These are phyloP conservation scores for Aplidium turbinatum DNA, from an alignment of 23 tunicate species.

Conservation along the genomic window DNA sequence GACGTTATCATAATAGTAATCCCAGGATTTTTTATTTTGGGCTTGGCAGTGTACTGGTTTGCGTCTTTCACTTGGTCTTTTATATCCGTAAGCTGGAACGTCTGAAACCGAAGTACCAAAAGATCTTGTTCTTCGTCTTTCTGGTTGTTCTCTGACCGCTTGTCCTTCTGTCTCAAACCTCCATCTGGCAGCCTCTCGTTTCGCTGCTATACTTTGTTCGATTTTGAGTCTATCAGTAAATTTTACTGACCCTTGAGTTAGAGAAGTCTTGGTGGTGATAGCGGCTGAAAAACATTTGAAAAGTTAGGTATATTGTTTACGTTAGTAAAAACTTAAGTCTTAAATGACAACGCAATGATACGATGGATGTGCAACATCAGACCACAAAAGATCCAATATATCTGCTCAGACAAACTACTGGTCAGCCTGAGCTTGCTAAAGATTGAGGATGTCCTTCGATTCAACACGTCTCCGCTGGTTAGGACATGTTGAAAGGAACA, in stretches of 20 bases:
- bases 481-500: too few species aligned
- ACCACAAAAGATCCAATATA: too few species aligned
- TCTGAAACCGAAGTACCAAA: constrained; percentile 5
- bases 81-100: constrained; percentile 21
- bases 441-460: too few species aligned
- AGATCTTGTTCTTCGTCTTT: background rate
- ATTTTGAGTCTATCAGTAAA: constrained; percentile 8
- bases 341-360: too few species aligned
- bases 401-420: too few species aligned
- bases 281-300: constrained; percentile 47
- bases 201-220: constrained; percentile 17
- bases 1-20: constrained; percentile 19
- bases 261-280: constrained; percentile 25
- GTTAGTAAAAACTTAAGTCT: too few species aligned
- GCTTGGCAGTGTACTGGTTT: background rate
- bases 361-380: too few species aligned
- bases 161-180: constrained; percentile 37
- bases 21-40: constrained; percentile 13
- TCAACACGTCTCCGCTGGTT: too few species aligned
- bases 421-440: too few species aligned
- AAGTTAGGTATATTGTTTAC: too few species aligned
- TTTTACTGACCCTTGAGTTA: constrained; percentile 23
- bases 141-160: background rate
- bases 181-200: constrained; percentile 35
- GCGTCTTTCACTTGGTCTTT: constrained; percentile 1